phyloP scores from a whole-genome alignment of 2,797 vertebrate species.

The Megalops cyprinoides region DNA sequence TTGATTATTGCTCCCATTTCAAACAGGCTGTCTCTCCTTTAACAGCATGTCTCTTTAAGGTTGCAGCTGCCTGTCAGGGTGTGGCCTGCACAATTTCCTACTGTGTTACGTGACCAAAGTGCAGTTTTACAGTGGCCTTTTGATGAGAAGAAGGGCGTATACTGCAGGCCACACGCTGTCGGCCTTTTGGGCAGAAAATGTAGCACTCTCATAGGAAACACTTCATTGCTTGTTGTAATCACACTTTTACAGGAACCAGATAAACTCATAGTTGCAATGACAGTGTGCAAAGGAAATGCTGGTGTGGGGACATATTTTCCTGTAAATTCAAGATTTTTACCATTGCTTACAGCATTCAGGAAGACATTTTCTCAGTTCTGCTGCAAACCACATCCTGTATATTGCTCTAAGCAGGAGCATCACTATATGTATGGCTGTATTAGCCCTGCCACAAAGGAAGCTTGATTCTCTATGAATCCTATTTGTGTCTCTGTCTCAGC shows the following conservation, averaged over 20 bases:
- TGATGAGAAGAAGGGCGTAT: not conserved
- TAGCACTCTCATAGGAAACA: slow-evolving; percentile 31
- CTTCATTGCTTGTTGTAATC: slow-evolving; percentile 6
- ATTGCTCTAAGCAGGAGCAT: too few relatives aligned
- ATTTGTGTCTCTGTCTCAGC: not conserved
- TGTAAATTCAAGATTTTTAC: too few relatives aligned
- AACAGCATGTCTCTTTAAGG: not conserved
- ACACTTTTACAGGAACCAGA: slow-evolving; percentile 7
- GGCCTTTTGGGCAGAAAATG: not conserved
- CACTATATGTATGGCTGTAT: too few relatives aligned
- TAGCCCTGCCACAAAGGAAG: too few relatives aligned
- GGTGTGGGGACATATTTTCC: not conserved
- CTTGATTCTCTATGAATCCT: too few relatives aligned
- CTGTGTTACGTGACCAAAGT: not conserved
- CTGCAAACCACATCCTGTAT: too few relatives aligned
- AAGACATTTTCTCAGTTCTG: too few relatives aligned
- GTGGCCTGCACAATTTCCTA: not conserved
- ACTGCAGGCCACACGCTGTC: not conserved
- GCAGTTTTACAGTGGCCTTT: not conserved
- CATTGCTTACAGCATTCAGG: too few relatives aligned
- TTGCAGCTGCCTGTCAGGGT: not conserved
- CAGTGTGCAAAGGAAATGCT: not conserved
- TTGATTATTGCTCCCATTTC: not conserved
- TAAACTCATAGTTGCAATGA: not conserved
- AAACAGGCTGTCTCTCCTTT: not conserved